Percentiles rank a stretch among this genome's conserved stretches.
phyloP scores from a whole-genome alignment of 2,888 invertebrate genomes.

The Leucoptera coffeella region DNA sequence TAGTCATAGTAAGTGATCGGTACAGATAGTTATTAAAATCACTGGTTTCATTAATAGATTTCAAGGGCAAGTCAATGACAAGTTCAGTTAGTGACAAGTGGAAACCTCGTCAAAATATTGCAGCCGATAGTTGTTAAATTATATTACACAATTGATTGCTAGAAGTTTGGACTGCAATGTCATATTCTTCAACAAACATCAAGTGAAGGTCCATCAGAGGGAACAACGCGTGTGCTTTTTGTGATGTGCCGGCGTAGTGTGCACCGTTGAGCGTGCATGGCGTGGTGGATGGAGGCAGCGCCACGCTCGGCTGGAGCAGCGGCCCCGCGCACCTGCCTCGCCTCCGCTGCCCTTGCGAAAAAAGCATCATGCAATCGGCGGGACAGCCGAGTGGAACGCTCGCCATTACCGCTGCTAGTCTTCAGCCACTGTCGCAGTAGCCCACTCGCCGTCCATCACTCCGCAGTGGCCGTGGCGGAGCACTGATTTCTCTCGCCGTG shows the following conservation, averaged over 20 bases:
- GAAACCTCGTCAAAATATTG: too few species aligned
- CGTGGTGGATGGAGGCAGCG: slow-evolving; percentile 9
- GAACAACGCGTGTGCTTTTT: too few species aligned
- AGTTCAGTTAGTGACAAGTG: too few species aligned
- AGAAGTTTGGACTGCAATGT: too few species aligned
- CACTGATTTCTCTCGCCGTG: slow-evolving; percentile 37
- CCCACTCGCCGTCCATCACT: slow-evolving; percentile 48
- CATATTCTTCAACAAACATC: too few species aligned
- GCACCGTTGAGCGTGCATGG: slow-evolving; percentile 3
- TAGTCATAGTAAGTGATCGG: too few species aligned
- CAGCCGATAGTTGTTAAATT: too few species aligned
- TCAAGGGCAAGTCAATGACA: too few species aligned
- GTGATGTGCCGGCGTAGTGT: background rate
- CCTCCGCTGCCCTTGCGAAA: slow-evolving; percentile 48
- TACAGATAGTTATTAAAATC: too few species aligned
- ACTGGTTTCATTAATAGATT: too few species aligned
- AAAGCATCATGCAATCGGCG: slow-evolving; percentile 51
- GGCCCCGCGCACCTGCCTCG: slow-evolving; percentile 16
- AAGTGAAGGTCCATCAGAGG: too few species aligned
- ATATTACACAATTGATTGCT: too few species aligned
- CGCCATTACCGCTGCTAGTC: slow-evolving; percentile 45
- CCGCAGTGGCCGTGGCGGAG: slow-evolving; percentile 42
- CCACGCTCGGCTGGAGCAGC: slow-evolving; percentile 39
- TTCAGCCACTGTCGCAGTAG: slow-evolving; percentile 47
- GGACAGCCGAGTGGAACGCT: slow-evolving; percentile 49